Evolutionary conservation across 2,797 vertebrate species (phyloP).

Genomic region (Taeniopygia guttata): DNA sequence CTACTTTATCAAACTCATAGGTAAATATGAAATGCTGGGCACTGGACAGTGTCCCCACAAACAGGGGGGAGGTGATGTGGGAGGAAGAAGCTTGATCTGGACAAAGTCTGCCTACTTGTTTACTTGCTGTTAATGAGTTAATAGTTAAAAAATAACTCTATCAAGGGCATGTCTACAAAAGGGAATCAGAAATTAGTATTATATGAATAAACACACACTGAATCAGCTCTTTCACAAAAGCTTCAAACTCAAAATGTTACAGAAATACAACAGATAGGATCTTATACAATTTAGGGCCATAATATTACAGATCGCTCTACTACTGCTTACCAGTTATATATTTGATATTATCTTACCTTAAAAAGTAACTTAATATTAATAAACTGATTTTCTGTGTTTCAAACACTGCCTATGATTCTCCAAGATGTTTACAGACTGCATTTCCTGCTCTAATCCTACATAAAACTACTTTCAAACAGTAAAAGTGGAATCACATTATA

Average conservation of each 20-base stretch:
- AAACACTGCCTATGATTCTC: not conserved
- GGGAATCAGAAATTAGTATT: not conserved
- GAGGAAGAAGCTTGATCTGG: not conserved
- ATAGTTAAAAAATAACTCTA: slow-evolving; percentile 61
- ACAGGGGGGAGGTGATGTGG: not conserved
- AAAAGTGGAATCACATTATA: fast-evolving
- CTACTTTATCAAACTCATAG: not conserved
- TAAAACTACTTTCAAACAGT: not conserved
- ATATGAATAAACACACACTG: not conserved
- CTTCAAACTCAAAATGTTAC: not conserved
- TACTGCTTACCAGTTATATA: not conserved
- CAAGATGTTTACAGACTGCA: not conserved
- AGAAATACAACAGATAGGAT: not conserved
- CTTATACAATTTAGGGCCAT: not conserved
- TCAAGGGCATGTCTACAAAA: slow-evolving; percentile 23
- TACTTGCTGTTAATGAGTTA: slow-evolving; percentile 42
- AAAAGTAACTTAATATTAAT: not conserved
- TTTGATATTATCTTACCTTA: not conserved
- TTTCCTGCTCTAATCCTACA: not conserved
- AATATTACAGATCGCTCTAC: not conserved
- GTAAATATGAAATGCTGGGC: not conserved
- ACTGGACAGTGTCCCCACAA: not conserved
- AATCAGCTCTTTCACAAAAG: not conserved
- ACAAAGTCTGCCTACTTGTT: slow-evolving; percentile 62
- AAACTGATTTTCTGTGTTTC: not conserved